These are phyloP conservation scores for Trichogramma dendrolimi DNA, from an alignment of 2,888 invertebrate species.

Conservation along the genomic window DNA sequence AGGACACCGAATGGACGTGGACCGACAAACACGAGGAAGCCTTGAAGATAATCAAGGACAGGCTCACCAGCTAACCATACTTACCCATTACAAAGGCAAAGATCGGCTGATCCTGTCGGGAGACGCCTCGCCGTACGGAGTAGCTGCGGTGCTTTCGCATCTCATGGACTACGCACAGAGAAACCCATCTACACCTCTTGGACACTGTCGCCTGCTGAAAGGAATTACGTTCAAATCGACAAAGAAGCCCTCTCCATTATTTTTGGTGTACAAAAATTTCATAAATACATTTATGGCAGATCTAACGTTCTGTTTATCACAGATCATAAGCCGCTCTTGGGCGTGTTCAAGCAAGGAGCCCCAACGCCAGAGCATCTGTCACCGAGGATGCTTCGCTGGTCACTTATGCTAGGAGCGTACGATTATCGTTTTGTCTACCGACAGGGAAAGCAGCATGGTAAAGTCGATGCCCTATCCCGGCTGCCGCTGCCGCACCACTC, in stretches of 20 bases:
- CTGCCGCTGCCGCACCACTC: constrained; percentile 41
- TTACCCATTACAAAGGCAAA: constrained; percentile 28
- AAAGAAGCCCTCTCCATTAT: constrained; percentile 33
- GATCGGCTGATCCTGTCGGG: constrained; percentile 39
- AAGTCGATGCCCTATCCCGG: constrained; percentile 6
- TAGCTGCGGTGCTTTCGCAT: constrained; percentile 38
- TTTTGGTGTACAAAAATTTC: constrained; percentile 33
- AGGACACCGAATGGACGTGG: background rate
- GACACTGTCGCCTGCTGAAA: constrained; percentile 25
- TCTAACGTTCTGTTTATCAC: constrained; percentile 38
- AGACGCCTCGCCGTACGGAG: constrained; percentile 46
- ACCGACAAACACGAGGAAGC: background rate
- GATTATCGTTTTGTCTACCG: constrained; percentile 16
- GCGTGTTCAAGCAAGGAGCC: constrained; percentile 17
- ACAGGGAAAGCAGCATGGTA: constrained; percentile 4
- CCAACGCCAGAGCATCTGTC: constrained; percentile 17
- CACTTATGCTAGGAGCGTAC: constrained; percentile 9
- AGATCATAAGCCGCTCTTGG: constrained; percentile 42
- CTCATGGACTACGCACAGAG: constrained; percentile 20
- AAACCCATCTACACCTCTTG: constrained; percentile 30
- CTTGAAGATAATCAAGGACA: background rate
- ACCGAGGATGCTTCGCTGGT: constrained; percentile 18
- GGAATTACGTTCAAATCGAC: constrained; percentile 33
- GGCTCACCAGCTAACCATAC: constrained; percentile 9
- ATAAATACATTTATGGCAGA: constrained; percentile 33